Evolutionary conservation across 2,797 vertebrate genomes (phyloP), one percentile per base, ranked within the genome.

Genomic region (Tenualosa thibaudeaui): DNA sequence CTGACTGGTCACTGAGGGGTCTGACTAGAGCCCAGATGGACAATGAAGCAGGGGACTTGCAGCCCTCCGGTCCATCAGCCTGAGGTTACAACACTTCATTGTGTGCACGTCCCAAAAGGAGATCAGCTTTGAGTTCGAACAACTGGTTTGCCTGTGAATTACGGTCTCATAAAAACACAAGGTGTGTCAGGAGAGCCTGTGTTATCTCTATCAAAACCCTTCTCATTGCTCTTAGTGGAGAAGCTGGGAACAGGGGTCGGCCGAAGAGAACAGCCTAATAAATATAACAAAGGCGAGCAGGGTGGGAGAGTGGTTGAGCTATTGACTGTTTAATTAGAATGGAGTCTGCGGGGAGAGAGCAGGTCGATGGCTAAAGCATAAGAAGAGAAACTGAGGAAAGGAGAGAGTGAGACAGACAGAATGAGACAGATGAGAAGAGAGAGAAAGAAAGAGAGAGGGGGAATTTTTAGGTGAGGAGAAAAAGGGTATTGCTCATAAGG

Each of bases 311-410:
- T 3, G 12, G 85, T 56, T 51, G 68, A 82, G 3, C 15, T 87
- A 87, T 88, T 84, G 89, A 90, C 86, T 88, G 84, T 56, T 83
- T 91, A 90, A 89, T 90, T 91, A 88, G 65, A 71, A 75, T 78
- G 31, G 58, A 83, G 86, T 88, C 88, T 89, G 83, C 22, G 24
- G 83, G 84, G 85, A 84, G 81, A 65, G 56, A 84, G 58, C 24
- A 58, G 87, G 84, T 90, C 82, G 37, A 89, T 88, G 68, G 40
- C 37, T 19, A 78, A 78, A 46, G 15, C 40, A 78, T 40, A 15
- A 46, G 71, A 37, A 37, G 65, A 78, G 71, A 10, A 15, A 75
- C 19, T 22, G n/a, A 43, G 43, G 24, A 31, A 24, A 62, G 58
- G 7, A 62, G 58, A 62, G 58, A 62, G 58, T 24, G 58, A 62